These are phyloP conservation scores for Drosophila dives DNA, from an alignment of 2,888 invertebrate species.

Conservation along the genomic window DNA sequence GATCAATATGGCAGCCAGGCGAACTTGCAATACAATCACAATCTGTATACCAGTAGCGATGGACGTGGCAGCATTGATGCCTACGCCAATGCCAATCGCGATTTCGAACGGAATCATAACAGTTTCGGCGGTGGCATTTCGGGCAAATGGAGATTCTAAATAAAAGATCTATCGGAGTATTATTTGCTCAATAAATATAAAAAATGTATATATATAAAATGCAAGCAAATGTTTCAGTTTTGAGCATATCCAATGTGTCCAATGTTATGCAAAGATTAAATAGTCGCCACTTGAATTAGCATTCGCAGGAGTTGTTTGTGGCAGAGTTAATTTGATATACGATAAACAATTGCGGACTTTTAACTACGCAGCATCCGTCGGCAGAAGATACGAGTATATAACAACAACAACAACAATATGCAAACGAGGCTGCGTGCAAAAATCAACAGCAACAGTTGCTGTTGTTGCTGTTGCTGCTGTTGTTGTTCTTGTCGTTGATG, in stretches of 20 bases:
- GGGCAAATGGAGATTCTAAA: slow-evolving; percentile 57
- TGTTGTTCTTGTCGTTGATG: not conserved
- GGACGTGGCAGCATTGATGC: slow-evolving; percentile 70
- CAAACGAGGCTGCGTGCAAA: slow-evolving; percentile 61
- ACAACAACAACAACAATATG: slow-evolving; percentile 38
- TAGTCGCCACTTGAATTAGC: slow-evolving; percentile 2
- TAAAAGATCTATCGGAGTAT: not conserved
- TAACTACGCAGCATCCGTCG: slow-evolving; percentile 73
- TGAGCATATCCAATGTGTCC: not conserved
- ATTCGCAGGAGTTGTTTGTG: slow-evolving; percentile 1
- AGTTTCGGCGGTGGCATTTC: slow-evolving; percentile 59
- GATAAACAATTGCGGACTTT: slow-evolving; percentile 56
- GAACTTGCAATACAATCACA: slow-evolving; percentile 68
- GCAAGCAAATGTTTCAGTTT: not conserved
- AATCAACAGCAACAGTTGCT: slow-evolving; percentile 5
- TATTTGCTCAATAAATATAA: not conserved
- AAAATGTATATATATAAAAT: not conserved
- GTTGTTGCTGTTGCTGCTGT: not conserved
- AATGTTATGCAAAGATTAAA: not conserved
- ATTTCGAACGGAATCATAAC: slow-evolving; percentile 67
- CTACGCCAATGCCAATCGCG: slow-evolving; percentile 66
- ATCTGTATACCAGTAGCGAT: slow-evolving; percentile 65
- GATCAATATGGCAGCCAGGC: slow-evolving; percentile 63
- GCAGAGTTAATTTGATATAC: slow-evolving; percentile 1
- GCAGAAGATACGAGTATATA: slow-evolving; percentile 22